A percentile compares a stretch with the other conserved stretches of the same genome.
Evolutionary conservation across 2,113 vertebrate species (phyloP).

Genomic region (Deroptyus accipitrinus): DNA sequence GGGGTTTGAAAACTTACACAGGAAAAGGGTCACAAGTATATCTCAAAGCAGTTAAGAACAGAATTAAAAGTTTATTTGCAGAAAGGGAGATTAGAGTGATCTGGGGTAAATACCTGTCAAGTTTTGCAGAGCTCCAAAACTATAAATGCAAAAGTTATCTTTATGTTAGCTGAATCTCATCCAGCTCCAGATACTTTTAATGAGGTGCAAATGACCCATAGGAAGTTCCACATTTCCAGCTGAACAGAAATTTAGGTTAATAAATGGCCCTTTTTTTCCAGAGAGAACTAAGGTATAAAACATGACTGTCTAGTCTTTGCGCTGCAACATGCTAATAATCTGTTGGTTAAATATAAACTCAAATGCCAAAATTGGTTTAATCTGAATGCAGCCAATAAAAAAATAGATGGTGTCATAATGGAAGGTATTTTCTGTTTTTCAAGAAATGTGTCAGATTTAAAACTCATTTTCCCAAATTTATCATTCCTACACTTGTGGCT

Average conservation of each 20-base stretch:
- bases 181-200: background rate
- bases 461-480: background rate
- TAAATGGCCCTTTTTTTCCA: background rate
- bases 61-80: background rate
- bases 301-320: background rate
- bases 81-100: background rate
- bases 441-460: background rate
- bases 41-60: background rate
- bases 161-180: background rate
- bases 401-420: background rate
- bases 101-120: background rate
- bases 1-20: background rate
- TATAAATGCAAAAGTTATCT: background rate
- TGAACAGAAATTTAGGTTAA: background rate
- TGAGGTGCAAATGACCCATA: background rate
- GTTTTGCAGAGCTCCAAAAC: background rate
- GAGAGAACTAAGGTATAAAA: background rate
- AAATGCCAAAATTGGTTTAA: background rate
- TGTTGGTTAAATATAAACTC: background rate
- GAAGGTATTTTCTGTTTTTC: background rate
- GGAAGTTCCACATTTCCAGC: background rate
- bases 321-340: background rate
- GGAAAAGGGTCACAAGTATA: background rate
- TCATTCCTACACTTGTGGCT: background rate
- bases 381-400: background rate